Base-by-base conservation (phyloP, 1,140 invertebrate genomes). In the Antheraea pernyi region DNA sequence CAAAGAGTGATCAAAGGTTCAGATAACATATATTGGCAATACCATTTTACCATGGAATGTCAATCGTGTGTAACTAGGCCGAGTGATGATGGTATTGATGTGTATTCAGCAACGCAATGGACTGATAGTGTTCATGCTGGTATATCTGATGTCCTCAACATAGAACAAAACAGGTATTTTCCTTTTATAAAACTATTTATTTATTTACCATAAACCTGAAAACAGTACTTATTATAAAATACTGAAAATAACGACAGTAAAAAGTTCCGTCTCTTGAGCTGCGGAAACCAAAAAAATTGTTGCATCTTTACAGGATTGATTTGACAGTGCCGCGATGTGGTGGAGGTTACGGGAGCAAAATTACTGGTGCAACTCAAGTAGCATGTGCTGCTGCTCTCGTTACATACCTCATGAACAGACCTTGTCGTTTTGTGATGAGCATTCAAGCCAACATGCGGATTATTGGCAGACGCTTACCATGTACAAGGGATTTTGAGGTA, bases 11-110 rank as follows among this genome's bases (percentile, higher is more conserved):
- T 95, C 16, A 93, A 92, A 76, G 94, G 94, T 0, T 78, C 69
- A 59, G 69, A 82, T 36, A 72, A 72, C 46, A 80, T 75, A 88
- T 93, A 46, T 46, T 67, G 77, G 18, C 94, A 95, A 69, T 94
- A 94, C 73, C 94, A 94, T 74, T 94, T 93, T 58, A 93, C 93
- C 0, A 95, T 96, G 95, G 95, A 96, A 77, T 92, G 94, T 0
- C 94, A 95, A 48, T 91, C 89, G 4, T 93, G 93, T 36, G 85
- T 95, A 7, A 94, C 92, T 8, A 76, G 94, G 22, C 95, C 95
- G 0, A 89, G 91, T 22, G 95, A 96, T 77, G 94, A 95, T 78
- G 94, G 95, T 0, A 78, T 96, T 1, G 93, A 94, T 61, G 89
- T 95, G 16, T 94, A 86, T 76, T 76, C 92, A 6, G 53, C 89